phyloP scores from a whole-genome alignment of 2,113 vertebrate species.

The Dissostichus mawsoni region DNA sequence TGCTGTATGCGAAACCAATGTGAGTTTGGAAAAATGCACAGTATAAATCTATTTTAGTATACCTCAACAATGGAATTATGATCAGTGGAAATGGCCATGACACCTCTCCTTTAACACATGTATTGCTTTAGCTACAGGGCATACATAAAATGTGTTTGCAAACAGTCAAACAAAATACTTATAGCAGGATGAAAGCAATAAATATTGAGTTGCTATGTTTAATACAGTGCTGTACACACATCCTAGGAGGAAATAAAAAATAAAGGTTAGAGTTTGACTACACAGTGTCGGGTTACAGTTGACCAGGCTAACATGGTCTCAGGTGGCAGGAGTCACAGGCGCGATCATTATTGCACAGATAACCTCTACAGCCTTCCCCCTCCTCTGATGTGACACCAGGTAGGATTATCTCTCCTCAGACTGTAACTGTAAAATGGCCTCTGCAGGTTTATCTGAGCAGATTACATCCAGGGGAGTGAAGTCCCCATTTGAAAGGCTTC shows the following conservation, averaged over 20 bases:
- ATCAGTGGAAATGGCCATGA: too few relatives aligned
- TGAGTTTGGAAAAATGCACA: too few relatives aligned
- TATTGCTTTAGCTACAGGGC: neutral
- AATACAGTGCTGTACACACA: neutral
- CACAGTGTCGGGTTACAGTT: conserved; percentile 28
- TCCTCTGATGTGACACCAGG: conserved; percentile 67
- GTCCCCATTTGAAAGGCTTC: conserved; percentile 40
- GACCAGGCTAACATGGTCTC: conserved; percentile 38
- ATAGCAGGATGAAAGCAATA: neutral
- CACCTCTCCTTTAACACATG: too few relatives aligned
- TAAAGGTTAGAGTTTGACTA: conserved; percentile 24
- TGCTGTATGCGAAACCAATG: too few relatives aligned
- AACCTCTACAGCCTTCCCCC: conserved; percentile 53
- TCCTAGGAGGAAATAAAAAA: neutral
- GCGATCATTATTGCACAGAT: conserved; percentile 70
- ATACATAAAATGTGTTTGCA: neutral
- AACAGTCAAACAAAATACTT: neutral
- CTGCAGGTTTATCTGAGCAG: conserved; percentile 66
- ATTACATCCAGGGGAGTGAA: conserved; percentile 60
- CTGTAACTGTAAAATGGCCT: conserved; percentile 67
- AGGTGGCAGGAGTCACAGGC: conserved; percentile 42
- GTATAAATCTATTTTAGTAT: too few relatives aligned
- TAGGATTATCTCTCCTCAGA: conserved; percentile 67
- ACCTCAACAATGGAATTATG: too few relatives aligned
- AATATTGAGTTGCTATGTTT: neutral